Conservation (phyloP, 2,797 vertebrate species). For the Phalanger gymnotis region DNA sequence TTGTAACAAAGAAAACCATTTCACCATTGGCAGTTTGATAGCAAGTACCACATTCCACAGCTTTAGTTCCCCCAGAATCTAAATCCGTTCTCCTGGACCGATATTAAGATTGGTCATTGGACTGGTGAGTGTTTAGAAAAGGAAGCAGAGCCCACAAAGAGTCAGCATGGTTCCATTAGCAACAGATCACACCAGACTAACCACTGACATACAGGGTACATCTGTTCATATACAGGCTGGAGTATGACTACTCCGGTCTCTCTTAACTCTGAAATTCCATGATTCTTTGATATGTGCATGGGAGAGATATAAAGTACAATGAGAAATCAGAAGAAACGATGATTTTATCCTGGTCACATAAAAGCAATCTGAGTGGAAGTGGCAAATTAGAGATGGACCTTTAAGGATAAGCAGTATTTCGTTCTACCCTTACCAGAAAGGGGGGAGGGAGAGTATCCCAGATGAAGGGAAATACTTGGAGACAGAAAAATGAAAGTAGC, state of each 20-base stretch:
- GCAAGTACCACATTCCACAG: not conserved
- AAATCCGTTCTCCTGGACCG: not conserved
- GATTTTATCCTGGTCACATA: not conserved
- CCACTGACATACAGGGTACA: not conserved
- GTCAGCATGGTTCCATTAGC: not conserved
- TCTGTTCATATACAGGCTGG: not conserved
- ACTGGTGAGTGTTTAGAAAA: not conserved
- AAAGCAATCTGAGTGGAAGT: not conserved
- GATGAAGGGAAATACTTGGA: not conserved
- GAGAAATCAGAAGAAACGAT: not conserved
- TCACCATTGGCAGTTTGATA: not conserved
- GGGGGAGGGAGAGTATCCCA: too few relatives aligned
- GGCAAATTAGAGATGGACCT: not conserved
- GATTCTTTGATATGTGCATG: not conserved
- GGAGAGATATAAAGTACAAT: not conserved
- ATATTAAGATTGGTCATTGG: not conserved
- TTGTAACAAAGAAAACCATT: not conserved
- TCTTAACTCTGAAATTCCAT: not conserved
- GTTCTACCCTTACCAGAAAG: not conserved
- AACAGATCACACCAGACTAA: not conserved
- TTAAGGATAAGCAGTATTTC: not conserved
- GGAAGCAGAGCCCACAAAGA: not conserved
- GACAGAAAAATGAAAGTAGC: not conserved
- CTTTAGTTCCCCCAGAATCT: not conserved
- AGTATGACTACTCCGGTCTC: not conserved